Conservation (phyloP, 2,888 invertebrate genomes). For the Mesorhabditis sp. region DNA sequence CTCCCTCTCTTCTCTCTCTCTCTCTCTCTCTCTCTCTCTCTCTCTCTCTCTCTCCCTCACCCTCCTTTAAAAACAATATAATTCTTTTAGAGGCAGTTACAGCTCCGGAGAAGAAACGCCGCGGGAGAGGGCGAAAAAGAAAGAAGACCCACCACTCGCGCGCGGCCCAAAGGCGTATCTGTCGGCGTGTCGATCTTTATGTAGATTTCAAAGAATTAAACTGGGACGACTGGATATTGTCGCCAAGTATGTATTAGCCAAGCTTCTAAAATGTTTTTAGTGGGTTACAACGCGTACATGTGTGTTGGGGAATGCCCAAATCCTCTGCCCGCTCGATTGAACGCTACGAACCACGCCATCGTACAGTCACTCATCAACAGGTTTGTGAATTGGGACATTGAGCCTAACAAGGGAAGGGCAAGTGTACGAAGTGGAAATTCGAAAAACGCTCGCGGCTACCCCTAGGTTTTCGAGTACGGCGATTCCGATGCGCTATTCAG, state of each 20-base stretch:
- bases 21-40: too few relatives aligned
- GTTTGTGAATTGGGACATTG: too few relatives aligned
- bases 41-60: too few relatives aligned
- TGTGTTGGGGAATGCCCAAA: constrained; percentile 92
- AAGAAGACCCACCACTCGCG: constrained; percentile 23
- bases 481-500: too few relatives aligned
- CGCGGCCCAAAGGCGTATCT: constrained; percentile 59
- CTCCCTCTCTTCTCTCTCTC: too few relatives aligned
- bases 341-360: constrained; percentile 96
- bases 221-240: constrained; percentile 84
- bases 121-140: not conserved
- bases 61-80: too few relatives aligned
- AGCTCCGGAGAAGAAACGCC: constrained; percentile 10
- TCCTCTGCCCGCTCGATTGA: constrained; percentile 85
- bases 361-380: constrained; percentile 81
- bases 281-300: constrained; percentile 77
- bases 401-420: too few relatives aligned
- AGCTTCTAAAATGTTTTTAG: constrained; percentile 26
- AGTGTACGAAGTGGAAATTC: too few relatives aligned
- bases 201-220: constrained; percentile 94
- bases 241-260: constrained; percentile 40
- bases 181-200: constrained; percentile 81
- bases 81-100: too few relatives aligned
- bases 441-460: too few relatives aligned
- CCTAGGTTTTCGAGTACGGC: too few relatives aligned